Evolutionary conservation across 2,113 vertebrate species (phyloP).

Genomic region (Nanorana parkeri): DNA sequence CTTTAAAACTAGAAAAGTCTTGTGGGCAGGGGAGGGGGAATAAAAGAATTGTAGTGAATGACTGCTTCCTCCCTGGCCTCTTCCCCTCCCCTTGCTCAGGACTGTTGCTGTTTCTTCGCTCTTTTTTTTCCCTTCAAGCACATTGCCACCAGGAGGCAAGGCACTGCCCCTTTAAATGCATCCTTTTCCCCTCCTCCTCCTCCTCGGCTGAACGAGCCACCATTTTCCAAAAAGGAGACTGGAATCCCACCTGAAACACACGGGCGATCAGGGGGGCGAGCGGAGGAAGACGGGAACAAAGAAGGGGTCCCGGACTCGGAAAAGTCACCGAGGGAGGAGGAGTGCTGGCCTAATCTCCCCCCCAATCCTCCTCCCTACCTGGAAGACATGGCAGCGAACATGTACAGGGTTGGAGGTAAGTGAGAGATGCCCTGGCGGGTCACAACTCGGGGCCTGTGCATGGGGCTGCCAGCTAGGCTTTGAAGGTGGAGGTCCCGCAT

Average conservation of each 20-base stretch:
- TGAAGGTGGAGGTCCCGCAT: background rate
- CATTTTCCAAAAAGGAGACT: slow-evolving; percentile 82
- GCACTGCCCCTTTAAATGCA: slow-evolving; percentile 55
- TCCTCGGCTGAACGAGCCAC: slow-evolving; percentile 83
- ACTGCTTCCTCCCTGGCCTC: slow-evolving; percentile 33
- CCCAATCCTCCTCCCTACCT: slow-evolving; percentile 9
- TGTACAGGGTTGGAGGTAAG: slow-evolving; percentile 88
- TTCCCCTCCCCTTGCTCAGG: background rate
- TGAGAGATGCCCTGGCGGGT: background rate
- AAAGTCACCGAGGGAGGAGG: background rate
- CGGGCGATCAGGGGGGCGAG: background rate
- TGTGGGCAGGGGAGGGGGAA: background rate
- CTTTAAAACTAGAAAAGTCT: too few relatives aligned
- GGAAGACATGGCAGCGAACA: slow-evolving; percentile 82
- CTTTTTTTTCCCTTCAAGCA: slow-evolving; percentile 34
- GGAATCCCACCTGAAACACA: slow-evolving; percentile 77
- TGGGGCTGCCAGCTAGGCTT: background rate
- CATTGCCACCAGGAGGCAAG: slow-evolving; percentile 49
- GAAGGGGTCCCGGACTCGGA: background rate
- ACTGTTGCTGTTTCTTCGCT: slow-evolving; percentile 23
- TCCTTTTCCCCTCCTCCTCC: slow-evolving; percentile 33
- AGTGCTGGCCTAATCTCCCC: slow-evolving; percentile 4
- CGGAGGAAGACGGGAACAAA: background rate
- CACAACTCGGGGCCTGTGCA: background rate
- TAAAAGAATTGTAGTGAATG: background rate